phyloP scores from a whole-genome alignment of 2,888 invertebrate species.

The Priocnemis perturbator region DNA sequence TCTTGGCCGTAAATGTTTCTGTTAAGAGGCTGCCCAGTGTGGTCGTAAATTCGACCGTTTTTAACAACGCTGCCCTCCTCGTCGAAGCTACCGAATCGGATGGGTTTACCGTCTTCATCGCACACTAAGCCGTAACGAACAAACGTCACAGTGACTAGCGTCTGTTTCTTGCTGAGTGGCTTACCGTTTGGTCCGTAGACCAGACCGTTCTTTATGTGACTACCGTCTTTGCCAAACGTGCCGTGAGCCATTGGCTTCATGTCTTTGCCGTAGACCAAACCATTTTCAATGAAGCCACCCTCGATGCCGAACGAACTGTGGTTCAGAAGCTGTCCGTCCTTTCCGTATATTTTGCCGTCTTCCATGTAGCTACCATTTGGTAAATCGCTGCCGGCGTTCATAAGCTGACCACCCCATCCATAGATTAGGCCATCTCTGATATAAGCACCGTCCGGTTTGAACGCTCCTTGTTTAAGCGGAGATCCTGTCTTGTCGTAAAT shows the following conservation, averaged over 20 bases:
- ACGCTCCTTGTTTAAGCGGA: slow-evolving; percentile 68
- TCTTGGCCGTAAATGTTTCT: slow-evolving; percentile 57
- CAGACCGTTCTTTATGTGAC: slow-evolving; percentile 66
- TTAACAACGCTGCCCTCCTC: slow-evolving; percentile 64
- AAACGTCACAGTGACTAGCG: slow-evolving; percentile 59
- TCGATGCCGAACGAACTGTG: slow-evolving; percentile 68
- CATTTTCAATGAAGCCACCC: slow-evolving; percentile 67
- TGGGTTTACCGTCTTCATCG: slow-evolving; percentile 66
- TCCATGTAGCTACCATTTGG: slow-evolving; percentile 65
- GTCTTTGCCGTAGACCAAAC: slow-evolving; percentile 66
- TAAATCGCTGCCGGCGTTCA: slow-evolving; percentile 66
- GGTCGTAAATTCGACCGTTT: slow-evolving; percentile 67
- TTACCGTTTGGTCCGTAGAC: slow-evolving; percentile 63
- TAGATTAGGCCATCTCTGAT: slow-evolving; percentile 69
- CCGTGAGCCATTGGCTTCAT: slow-evolving; percentile 64
- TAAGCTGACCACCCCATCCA: slow-evolving; percentile 69
- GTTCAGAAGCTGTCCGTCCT: slow-evolving; percentile 66
- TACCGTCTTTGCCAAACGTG: slow-evolving; percentile 67
- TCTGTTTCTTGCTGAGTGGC: slow-evolving; percentile 61
- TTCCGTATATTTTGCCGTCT: slow-evolving; percentile 67
- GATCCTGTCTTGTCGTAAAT: slow-evolving; percentile 64
- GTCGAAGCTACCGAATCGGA: slow-evolving; percentile 64
- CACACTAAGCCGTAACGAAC: slow-evolving; percentile 69
- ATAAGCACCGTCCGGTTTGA: slow-evolving; percentile 68
- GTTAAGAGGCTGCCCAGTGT: slow-evolving; percentile 61